Evolutionary conservation across 2,113 vertebrate species (phyloP).

Genomic region (Hippocampus barbouri): DNA sequence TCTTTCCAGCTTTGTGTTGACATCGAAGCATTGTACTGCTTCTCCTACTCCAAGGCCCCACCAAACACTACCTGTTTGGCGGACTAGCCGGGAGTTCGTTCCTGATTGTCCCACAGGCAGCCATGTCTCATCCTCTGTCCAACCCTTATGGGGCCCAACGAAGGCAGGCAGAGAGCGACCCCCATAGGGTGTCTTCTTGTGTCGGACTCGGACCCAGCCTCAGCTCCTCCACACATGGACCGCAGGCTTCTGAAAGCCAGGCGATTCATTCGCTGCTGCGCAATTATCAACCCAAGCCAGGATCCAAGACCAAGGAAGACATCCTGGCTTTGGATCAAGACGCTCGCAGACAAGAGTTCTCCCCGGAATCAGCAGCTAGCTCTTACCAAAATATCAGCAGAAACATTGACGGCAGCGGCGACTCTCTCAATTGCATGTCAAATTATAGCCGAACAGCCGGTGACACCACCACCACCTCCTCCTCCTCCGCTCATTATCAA

Average conservation of each 20-base stretch:
- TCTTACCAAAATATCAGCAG: conserved; percentile 21
- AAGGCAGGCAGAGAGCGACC: conserved; percentile 70
- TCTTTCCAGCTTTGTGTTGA: conserved; percentile 90
- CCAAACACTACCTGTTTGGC: conserved; percentile 51
- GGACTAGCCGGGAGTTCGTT: conserved; percentile 70
- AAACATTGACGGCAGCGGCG: conserved; percentile 22
- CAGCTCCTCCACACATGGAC: conserved; percentile 6
- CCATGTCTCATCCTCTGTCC: conserved; percentile 82
- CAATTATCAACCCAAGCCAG: conserved; percentile 55
- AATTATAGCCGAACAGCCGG: conserved; percentile 23
- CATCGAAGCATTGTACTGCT: conserved; percentile 83
- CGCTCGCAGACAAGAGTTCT: conserved; percentile 52
- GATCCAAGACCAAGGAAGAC: conserved; percentile 41
- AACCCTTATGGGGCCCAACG: conserved; percentile 78
- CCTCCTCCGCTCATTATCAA: conserved; percentile 27
- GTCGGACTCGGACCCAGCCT: conserved; percentile 44
- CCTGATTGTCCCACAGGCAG: conserved; percentile 80
- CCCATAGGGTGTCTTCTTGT: conserved; percentile 43
- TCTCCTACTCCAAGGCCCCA: conserved; percentile 77
- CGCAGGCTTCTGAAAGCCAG: conserved; percentile 10
- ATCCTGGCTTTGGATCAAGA: conserved; percentile 55
- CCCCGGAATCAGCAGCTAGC: conserved; percentile 6
- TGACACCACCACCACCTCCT: conserved; percentile 14
- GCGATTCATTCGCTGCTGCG: conserved; percentile 29
- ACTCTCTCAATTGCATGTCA: conserved; percentile 49